Evolutionary conservation across 92 coral and sea anemone species (phyloP), one percentile per base, ranked within the genome.

Genomic region (Heliopora coerulea): DNA sequence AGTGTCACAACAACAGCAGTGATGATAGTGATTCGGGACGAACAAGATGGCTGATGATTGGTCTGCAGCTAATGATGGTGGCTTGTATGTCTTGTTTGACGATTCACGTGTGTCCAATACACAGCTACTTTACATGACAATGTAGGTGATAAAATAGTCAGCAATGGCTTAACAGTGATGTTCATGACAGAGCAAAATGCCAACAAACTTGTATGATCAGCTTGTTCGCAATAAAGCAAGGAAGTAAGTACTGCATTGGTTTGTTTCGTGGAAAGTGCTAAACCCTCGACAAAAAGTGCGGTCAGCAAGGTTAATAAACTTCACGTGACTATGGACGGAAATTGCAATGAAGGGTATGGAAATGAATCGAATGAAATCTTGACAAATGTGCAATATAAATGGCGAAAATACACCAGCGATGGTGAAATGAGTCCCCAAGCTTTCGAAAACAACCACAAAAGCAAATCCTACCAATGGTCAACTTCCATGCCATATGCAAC

Each of bases 401-500:
- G 42, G 42, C 42, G 4, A 37, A 37, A 37, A 37, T 37, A 11
- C 42, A 37, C 42, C 42, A 37, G 42, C 11, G 42, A 37, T 37
- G 4, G 42, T 37, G 42, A 11, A 37, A 37, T 11, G 11, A 37
- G 11, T 37, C 11, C 42, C 6, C 42, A 37, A 37, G 11, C 11
- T n/a, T n/a, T 37, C 11, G 42, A 37, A 37, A 37, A 11, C 42
- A 37, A 37, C 42, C 4, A 37, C 4, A 37, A n/a, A n/a, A 37
- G 11, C 4, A 37, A 37, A 37, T 4, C 11, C 52, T 46, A 46
- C 52, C 52, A 46, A 46, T 46, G 52, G 52, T 15, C 52, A 46
- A 7, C n/a, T 46, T 46, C 52, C 52, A 46, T 46, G 52, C 52
- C 52, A 46, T 6, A 46, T 46, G 52, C 52, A 46, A 46, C n/a